Evolutionary conservation across 2,113 vertebrate species (phyloP).

Genomic region (Siniperca knerii): DNA sequence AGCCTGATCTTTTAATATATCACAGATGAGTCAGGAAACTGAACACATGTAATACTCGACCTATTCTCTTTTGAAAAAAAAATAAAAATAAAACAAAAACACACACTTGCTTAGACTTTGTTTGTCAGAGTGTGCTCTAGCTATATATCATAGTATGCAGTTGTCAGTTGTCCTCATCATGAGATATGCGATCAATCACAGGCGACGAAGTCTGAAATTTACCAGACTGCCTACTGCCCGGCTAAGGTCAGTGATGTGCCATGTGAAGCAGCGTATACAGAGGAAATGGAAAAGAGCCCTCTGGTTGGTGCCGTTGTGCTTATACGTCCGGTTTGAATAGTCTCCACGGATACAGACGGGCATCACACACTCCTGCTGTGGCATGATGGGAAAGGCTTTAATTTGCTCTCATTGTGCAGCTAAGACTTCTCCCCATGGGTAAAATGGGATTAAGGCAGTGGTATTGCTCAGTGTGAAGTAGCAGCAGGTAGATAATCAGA

Average conservation of each 20-base stretch:
- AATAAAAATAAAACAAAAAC: background rate
- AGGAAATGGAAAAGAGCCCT: constrained; percentile 24
- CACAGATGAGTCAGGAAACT: background rate
- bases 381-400: constrained; percentile 68
- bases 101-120: background rate
- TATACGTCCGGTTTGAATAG: constrained; percentile 43
- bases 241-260: constrained; percentile 40
- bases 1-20: background rate
- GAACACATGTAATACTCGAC: background rate
- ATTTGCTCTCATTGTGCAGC: constrained; percentile 73
- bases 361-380: constrained; percentile 49
- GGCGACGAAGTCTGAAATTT: constrained; percentile 33
- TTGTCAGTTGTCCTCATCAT: constrained; percentile 10
- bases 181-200: constrained; percentile 46
- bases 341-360: constrained; percentile 44
- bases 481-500: constrained; percentile 81
- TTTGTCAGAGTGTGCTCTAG: constrained; percentile 3
- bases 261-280: constrained; percentile 4
- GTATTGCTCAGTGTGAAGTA: constrained; percentile 64
- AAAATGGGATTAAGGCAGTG: constrained; percentile 74
- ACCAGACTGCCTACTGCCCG: constrained; percentile 1
- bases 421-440: constrained; percentile 63
- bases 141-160: constrained; percentile 19
- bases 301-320: constrained; percentile 19
- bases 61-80: constrained; percentile 7